Base-by-base conservation (phyloP, 1,140 invertebrate species). In the Oreohelix idahoensis region DNA sequence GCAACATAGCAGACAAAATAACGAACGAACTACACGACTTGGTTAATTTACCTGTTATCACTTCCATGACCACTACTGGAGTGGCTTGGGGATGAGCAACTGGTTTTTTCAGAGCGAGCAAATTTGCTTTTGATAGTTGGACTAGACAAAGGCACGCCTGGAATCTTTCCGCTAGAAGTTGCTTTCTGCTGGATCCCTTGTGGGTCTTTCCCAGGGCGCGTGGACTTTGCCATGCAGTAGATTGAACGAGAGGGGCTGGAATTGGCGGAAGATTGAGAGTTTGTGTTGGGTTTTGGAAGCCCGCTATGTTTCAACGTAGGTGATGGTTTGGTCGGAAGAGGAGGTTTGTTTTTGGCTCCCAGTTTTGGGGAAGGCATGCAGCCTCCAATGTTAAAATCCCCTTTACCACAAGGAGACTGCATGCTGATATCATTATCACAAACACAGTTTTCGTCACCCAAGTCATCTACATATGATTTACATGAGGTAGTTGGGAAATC, bases 21-120 rank as follows among this genome's bases (percentile, higher is more conserved):
- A n/a, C n/a, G n/a, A n/a, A n/a, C n/a, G n/a, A n/a, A n/a, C n/a
- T n/a, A n/a, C n/a, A n/a, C n/a, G n/a, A n/a, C n/a, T n/a, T n/a
- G n/a, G 45, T 11, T 49, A 8, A 49, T 49, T 71, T 71, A 81
- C 79, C 79, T 83, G 53, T 89, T 89, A 76, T 93, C 92, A 87
- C 92, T 92, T 15, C 92, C 92, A 83, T 93, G 92, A 2, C 93
- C 92, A 84, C 91, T 92, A 78, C 92, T 93, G 0, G 92, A 93
- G 82, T 92, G 89, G 77, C 89, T 89, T 32, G 82, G 84, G 45
- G 84, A 84, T 38, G 79, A 81, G 15, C n/a, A 36, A 63, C 80
- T 42, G 45, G 73, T 69, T 71, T 84, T 79, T 32, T 84, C 79
- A 26, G 32, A 38, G n/a, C 38, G 42, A 45, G 73, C 75, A 42